Evolutionary conservation across 1,140 invertebrate species (phyloP), one percentile per base, ranked within the genome.

Genomic region (Cherax quadricarinatus): DNA sequence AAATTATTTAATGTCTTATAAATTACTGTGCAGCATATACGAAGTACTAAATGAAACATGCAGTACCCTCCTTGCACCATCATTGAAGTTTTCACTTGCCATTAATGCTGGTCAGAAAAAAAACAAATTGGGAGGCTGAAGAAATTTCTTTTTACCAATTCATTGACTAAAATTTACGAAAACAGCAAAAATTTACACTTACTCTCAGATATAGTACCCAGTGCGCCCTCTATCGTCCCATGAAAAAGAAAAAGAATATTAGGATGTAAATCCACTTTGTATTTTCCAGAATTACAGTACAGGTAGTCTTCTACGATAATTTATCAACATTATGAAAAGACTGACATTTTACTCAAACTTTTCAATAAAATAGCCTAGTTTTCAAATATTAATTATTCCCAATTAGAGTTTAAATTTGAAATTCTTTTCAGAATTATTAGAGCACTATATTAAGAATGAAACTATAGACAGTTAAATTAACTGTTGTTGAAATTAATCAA

Each of bases 221-320:
- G 79, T 89, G 87, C 87, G 87, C 87, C 87, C 87, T 89, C 87
- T 89, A 89, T 24, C 87, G 87, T 89, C 87, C 87, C 87, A 89
- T 89, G 87, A 89, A 89, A 89, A 89, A 83, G 87, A 89, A 89
- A 89, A 89, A 89, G n/a, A 82, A 79, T 53, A 81, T 89, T 89
- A 89, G 79, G 21, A 81, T 75, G 81, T 81, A 57, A 62, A 81
- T 16, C 78, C 53, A 80, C 12, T 30, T 70, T 70, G 18, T 41
- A n/a, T 70, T 14, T 70, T 18, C 66, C 66, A 70, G 21, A 70
- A 9, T 41, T 70, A 6, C 3, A 21, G 66, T 18, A 41, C 30
- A 41, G 30, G 30, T 2, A 70, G 66, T 70, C 21, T 70, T n/a
- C 66, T 21, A 70, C 6, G 66, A 70, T 70, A 70, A 70, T 21